Conservation (phyloP, 2,888 invertebrate genomes). For the Sipha maydis region DNA sequence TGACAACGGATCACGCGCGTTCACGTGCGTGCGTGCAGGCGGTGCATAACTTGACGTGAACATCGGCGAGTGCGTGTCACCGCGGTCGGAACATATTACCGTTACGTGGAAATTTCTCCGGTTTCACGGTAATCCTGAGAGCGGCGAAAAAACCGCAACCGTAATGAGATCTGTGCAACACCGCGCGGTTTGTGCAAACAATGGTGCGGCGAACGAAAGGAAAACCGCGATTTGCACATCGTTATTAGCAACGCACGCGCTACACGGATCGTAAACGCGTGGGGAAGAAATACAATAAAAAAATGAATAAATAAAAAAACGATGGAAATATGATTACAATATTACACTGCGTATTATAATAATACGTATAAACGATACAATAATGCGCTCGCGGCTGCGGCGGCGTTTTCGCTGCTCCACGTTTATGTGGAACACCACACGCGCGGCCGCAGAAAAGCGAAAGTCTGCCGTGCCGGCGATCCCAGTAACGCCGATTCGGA, state of each 20-base stretch:
- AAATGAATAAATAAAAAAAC: background rate
- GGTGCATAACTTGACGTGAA: too few species aligned
- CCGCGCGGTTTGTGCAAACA: background rate
- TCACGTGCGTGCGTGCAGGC: too few species aligned
- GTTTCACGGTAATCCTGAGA: conserved; percentile 30
- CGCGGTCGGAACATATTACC: background rate
- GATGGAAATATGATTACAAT: background rate
- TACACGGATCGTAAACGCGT: background rate
- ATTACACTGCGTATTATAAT: background rate
- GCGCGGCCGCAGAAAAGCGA: too few species aligned
- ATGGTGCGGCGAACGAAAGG: background rate
- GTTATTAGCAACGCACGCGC: background rate
- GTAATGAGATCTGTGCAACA: background rate
- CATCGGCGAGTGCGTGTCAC: background rate
- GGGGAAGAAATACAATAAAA: background rate
- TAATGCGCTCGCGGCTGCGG: background rate
- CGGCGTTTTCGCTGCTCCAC: conserved; percentile 18
- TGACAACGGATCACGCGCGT: too few species aligned
- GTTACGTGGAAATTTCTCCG: conserved; percentile 10
- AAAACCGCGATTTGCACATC: background rate
- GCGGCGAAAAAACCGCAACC: conserved; percentile 6
- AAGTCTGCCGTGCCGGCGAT: background rate
- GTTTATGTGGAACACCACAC: conserved; percentile 37
- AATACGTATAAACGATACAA: too few species aligned
- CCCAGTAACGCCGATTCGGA: conserved; percentile 40